Base-by-base conservation (phyloP, 1,140 invertebrate species). In the Eurosta solidaginis region DNA sequence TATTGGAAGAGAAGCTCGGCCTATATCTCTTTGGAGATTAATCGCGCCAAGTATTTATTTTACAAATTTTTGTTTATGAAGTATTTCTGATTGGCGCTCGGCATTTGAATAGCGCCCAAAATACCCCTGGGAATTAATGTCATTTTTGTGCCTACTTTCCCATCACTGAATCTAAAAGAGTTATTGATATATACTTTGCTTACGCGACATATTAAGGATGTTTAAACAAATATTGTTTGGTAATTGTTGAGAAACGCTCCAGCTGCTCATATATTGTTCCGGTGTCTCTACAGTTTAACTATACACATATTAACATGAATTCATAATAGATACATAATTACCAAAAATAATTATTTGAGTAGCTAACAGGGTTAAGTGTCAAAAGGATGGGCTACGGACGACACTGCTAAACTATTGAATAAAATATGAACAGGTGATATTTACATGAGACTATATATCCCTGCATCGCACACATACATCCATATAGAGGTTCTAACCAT, bases 301-400 rank as follows among this genome's bases (percentile, higher is more conserved):
- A 22, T 3, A n/a, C n/a, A n/a, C 22, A 12, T 68, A 68, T 68
- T 68, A 40, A 68, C 29, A 68, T 40, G 33, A 40, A 22, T 68
- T n/a, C 59, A 68, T 40, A n/a, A 33, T n/a, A n/a, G n/a, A n/a
- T n/a, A n/a, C n/a, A n/a, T 68, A 68, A 68, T 68, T 68, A 68
- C 59, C 59, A 68, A 68, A 68, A 42, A 40, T 68, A 68, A 68
- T 68, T 68, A 68, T 68, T 68, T 68, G 54, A 9, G 40, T 9
- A 42, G 33, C 33, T 68, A 68, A 68, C 33, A 36, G 74, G 74
- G 74, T 75, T 75, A 75, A 75, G 74, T 75, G 74, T 75, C 44
- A 45, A 75, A 75, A 75, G 74, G 74, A 75, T 75, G 74, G 74
- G 74, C n/a, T 45, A 75, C 9, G 40, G 36, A 68, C 59, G 59